Percentiles rank a stretch among this genome's conserved stretches.
phyloP scores from a whole-genome alignment of 2,113 vertebrate genomes.

The Panurus biarmicus region DNA sequence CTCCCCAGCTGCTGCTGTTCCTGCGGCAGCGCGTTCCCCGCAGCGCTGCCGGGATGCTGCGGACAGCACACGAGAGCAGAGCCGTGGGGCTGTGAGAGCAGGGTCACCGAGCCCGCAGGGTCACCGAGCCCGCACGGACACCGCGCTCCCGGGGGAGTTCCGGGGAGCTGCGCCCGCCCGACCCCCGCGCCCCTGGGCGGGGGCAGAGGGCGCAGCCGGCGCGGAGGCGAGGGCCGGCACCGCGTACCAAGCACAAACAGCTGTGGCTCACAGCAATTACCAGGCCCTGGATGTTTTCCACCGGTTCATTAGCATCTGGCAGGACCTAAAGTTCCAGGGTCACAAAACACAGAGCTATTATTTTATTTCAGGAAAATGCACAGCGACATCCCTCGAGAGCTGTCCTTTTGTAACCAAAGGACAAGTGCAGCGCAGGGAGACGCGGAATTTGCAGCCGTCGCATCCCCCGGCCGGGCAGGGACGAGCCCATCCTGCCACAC shows the following conservation, averaged over 20 bases:
- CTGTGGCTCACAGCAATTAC: slow-evolving; percentile 17
- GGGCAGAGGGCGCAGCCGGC: neutral
- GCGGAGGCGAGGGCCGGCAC: neutral
- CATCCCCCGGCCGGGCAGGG: neutral
- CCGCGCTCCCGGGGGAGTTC: neutral
- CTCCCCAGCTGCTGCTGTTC: neutral
- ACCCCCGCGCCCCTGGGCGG: neutral
- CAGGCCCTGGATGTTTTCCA: slow-evolving; percentile 35
- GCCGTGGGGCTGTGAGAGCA: no score
- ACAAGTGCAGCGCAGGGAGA: neutral
- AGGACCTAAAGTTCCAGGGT: slow-evolving; percentile 38
- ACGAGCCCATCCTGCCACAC: neutral
- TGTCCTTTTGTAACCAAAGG: slow-evolving; percentile 12
- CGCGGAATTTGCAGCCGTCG: neutral
- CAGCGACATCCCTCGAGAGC: neutral
- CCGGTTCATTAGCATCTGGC: slow-evolving; percentile 41
- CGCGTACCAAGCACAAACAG: slow-evolving; percentile 13
- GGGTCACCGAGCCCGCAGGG: no score
- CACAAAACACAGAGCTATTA: slow-evolving; percentile 19
- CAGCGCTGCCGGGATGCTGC: neutral
- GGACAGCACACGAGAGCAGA: fast-evolving
- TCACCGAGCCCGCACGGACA: neutral
- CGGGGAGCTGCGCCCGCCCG: fast-evolving
- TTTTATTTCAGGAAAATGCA: slow-evolving; percentile 16
- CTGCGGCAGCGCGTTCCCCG: neutral